phyloP scores from a whole-genome alignment of 2,888 invertebrate species.

The Chironomus tentans region DNA sequence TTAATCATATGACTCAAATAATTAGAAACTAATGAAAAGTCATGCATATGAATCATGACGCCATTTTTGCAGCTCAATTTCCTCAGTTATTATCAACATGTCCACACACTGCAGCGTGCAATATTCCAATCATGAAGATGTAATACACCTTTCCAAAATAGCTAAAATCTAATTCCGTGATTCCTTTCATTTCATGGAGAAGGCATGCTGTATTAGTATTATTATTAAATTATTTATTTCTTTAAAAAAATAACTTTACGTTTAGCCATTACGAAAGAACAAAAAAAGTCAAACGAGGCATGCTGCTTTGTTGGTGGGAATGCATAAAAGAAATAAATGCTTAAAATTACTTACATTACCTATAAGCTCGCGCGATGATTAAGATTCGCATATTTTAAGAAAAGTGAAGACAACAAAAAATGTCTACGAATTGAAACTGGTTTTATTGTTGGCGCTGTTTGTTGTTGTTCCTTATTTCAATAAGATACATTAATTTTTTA shows the following conservation, averaged over 20 bases:
- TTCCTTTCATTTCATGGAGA: constrained; percentile 5
- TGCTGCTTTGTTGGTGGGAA: constrained; percentile 1
- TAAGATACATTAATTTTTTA: too few species aligned
- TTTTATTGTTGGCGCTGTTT: background rate
- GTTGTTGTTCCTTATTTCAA: too few species aligned
- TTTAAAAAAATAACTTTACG: background rate
- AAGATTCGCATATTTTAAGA: constrained; percentile 21
- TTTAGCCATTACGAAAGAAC: constrained; percentile 9
- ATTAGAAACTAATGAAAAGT: too few species aligned
- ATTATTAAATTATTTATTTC: background rate
- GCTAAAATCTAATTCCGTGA: background rate
- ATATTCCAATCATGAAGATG: background rate
- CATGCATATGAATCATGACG: too few species aligned
- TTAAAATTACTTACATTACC: constrained; percentile 1
- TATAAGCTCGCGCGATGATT: constrained; percentile 4
- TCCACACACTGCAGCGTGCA: background rate
- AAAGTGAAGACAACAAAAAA: background rate
- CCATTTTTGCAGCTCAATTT: too few species aligned
- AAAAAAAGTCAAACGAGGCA: background rate
- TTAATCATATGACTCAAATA: too few species aligned
- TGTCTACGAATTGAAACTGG: background rate
- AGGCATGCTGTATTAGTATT: background rate
- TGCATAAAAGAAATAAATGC: constrained; percentile 3
- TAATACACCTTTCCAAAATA: background rate
- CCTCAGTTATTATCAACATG: too few species aligned